phyloP scores from a whole-genome alignment of 2,888 invertebrate genomes.

The Iselma pallidipennis region DNA sequence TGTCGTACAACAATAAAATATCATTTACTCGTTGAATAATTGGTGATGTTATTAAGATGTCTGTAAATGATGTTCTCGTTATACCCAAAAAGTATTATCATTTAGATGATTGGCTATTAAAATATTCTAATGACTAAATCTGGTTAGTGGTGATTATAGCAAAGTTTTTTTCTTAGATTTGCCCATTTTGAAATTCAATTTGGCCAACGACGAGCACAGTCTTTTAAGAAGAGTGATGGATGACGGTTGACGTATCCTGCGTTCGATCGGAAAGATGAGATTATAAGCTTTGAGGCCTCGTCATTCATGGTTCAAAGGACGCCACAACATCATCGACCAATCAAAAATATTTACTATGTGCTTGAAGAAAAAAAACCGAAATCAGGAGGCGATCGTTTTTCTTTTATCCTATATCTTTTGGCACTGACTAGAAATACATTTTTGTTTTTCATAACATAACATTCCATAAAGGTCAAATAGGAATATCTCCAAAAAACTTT shows the following conservation, averaged over 20 bases:
- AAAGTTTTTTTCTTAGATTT: neutral
- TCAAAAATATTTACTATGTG: neutral
- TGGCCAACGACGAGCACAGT: neutral
- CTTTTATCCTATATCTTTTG: too few relatives aligned
- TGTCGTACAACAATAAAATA: neutral
- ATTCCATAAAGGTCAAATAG: neutral
- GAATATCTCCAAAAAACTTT: neutral
- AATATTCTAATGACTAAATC: too few relatives aligned
- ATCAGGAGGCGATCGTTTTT: too few relatives aligned
- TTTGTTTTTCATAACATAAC: neutral
- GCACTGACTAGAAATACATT: too few relatives aligned
- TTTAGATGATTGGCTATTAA: too few relatives aligned
- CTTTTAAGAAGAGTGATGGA: constrained; percentile 1
- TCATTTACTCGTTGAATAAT: neutral
- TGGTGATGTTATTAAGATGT: too few relatives aligned
- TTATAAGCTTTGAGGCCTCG: constrained; percentile 2
- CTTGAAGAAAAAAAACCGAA: neutral
- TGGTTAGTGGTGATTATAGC: too few relatives aligned
- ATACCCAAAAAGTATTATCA: too few relatives aligned
- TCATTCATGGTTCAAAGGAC: constrained; percentile 6
- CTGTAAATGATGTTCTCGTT: too few relatives aligned
- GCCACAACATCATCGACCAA: constrained; percentile 7
- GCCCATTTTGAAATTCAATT: neutral
- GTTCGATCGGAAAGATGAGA: constrained; percentile 9
- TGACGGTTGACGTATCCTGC: constrained; percentile 1